A percentile compares a stretch with the other conserved stretches of the same genome.
These are phyloP conservation scores for Fukomys damarensis DNA, from an alignment of 2,113 vertebrate genomes.

Conservation along the genomic window DNA sequence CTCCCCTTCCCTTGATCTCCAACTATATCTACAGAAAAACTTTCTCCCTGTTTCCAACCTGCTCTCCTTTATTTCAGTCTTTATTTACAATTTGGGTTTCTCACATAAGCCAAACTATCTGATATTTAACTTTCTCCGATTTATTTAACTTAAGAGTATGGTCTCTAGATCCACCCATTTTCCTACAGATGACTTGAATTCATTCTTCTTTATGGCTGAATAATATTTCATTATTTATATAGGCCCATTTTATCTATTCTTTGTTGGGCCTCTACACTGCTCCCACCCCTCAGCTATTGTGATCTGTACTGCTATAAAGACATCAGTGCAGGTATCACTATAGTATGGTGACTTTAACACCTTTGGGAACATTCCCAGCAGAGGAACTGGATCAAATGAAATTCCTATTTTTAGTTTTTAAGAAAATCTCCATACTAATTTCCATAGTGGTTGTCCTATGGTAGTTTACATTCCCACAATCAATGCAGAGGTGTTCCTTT, in stretches of 20 bases:
- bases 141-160: not conserved
- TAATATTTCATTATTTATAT: not conserved
- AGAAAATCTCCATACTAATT: not conserved
- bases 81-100: not conserved
- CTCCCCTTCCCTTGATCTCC: not conserved
- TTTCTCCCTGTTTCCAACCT: not conserved
- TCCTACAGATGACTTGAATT: not conserved
- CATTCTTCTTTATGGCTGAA: not conserved
- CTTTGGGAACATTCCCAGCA: not conserved
- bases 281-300: not conserved
- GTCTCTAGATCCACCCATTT: not conserved
- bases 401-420: not conserved
- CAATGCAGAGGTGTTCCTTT: not conserved
- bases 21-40: not conserved
- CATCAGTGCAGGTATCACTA: too few relatives aligned
- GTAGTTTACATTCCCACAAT: not conserved
- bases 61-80: not conserved
- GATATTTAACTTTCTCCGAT: not conserved
- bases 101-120: not conserved
- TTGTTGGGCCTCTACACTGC: not conserved
- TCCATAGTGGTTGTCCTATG: not conserved
- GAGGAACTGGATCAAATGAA: not conserved
- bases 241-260: not conserved
- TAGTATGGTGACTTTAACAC: not conserved
- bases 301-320: not conserved